Evolutionary conservation across 2,113 vertebrate genomes (phyloP), one percentile per base, ranked within the genome.

Genomic region (Mellivora capensis): DNA sequence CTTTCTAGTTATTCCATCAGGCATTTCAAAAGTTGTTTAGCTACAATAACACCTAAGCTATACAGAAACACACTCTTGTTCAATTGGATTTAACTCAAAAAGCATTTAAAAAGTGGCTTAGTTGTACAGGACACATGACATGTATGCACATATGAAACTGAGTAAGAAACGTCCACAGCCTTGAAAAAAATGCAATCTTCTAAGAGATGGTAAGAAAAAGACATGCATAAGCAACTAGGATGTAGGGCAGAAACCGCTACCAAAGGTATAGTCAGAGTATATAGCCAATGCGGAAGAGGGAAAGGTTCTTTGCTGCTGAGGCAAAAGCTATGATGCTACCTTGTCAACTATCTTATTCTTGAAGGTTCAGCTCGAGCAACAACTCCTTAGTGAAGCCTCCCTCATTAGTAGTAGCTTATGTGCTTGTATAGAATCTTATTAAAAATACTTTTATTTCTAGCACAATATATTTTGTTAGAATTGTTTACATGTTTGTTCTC

Each of bases 21-120:
- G 74, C 59, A 96, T 92, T 77, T 94, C 80, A 95, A n/a, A 90
- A 91, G 81, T 44, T 82, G 25, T 85, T 84, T 80, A 87, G 54
- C 87, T 91, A 39, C 42, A 88, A 6, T 49, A 91, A 87, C 4
- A 42, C 7, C n/a, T 82, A 80, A 74, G 34, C 57, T 77, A 76
- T 29, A 52, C 15, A 91, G 37, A 34, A 94, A 96, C 31, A 6
- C 34, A 71, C 20, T 80, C 29, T 84, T 8, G 18, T 91, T 94
- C 77, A 39, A 37, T 2, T 81, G 15, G 25, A 87, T 81, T 80
- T 87, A 97, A 93, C 2, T 77, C 25, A 90, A 71, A 4, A 71
- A 86, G 95, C 47, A 76, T 57, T 96, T 91, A 93, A 17, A 61
- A 87, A 77, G 72, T 81, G 74, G 69, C 15, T 90, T 25, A 59